Base-by-base conservation (phyloP, 2,797 vertebrate genomes). In the Craterocephalus amniculus region DNA sequence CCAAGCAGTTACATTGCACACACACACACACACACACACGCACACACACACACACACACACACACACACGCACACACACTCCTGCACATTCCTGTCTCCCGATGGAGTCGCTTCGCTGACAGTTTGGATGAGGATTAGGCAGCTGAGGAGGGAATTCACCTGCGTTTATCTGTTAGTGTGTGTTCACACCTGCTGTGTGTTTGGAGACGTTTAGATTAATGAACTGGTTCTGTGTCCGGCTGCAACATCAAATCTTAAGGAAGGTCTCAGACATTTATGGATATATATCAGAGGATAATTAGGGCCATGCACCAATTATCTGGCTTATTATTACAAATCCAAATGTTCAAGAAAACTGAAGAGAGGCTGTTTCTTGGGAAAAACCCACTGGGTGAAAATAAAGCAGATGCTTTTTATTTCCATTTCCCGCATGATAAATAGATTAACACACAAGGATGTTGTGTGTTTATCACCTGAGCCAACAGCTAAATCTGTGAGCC, bases 41-140 rank as follows among this genome's bases (percentile, higher is more conserved):
- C n/a, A n/a, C n/a, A n/a, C n/a, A n/a, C n/a, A n/a, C n/a, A n/a
- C n/a, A n/a, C n/a, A n/a, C n/a, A n/a, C n/a, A n/a, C n/a, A n/a
- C n/a, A n/a, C n/a, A n/a, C n/a, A n/a, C n/a, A n/a, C n/a, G n/a
- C n/a, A n/a, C n/a, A n/a, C n/a, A n/a, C n/a, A n/a, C n/a, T n/a
- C 32, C 59, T 27, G 65, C 45, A 76, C 72, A 79, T 84, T 84
- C 75, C 75, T 70, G 63, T 61, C 69, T 70, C 61, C 72, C 43
- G 61, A 8, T 29, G 38, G 63, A 80, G 62, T 67, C 54, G 11
- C 6, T 64, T 54, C 34, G 54, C 71, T 52, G 76, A 79, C 58
- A 45, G 62, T 60, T 69, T 14, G 13, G 6, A 70, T 4, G 35
- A 20, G 63, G 45, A 52, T 13, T 4, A 29, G 18, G 57, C 36